phyloP scores from a whole-genome alignment of 2,888 invertebrate genomes.

The Leistus spinibarbis region DNA sequence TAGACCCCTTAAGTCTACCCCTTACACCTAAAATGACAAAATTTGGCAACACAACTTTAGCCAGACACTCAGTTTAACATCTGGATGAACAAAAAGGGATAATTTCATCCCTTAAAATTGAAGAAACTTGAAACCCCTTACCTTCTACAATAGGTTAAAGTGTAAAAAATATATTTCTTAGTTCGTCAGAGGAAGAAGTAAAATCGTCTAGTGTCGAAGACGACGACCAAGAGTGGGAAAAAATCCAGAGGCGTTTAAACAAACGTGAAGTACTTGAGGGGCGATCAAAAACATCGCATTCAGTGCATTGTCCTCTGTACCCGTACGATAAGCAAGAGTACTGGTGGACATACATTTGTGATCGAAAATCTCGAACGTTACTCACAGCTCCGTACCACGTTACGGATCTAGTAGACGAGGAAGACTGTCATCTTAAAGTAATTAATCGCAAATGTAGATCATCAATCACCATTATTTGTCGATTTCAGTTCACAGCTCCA shows the following conservation, averaged over 20 bases:
- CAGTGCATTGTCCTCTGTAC: conserved; percentile 97
- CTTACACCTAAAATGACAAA: too few species aligned
- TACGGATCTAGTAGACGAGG: conserved; percentile 86
- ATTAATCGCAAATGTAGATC: conserved; percentile 27
- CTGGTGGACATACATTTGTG: conserved; percentile 99
- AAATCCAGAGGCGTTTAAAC: conserved; percentile 85
- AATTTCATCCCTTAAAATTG: too few species aligned
- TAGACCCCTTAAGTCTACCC: too few species aligned
- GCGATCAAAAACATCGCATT: conserved; percentile 90
- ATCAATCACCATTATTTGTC: conserved; percentile 27
- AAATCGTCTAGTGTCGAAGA: conserved; percentile 53
- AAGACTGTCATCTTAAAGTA: conserved; percentile 88
- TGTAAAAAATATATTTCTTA: too few species aligned
- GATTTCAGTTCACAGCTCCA: conserved; percentile 85
- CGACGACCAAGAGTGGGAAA: conserved; percentile 81
- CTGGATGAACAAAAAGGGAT: background rate
- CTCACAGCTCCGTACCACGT: conserved; percentile 93
- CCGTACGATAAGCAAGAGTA: conserved; percentile 97
- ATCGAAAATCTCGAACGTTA: conserved; percentile 89
- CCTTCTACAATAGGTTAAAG: too few species aligned
- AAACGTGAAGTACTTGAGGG: conserved; percentile 89
- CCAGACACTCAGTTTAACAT: too few species aligned
- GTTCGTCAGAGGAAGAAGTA: conserved; percentile 54
- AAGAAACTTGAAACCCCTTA: too few species aligned
- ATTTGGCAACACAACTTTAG: too few species aligned